Evolutionary conservation across 2,797 vertebrate species (phyloP).

Genomic region (Intellagama lesueurii): DNA sequence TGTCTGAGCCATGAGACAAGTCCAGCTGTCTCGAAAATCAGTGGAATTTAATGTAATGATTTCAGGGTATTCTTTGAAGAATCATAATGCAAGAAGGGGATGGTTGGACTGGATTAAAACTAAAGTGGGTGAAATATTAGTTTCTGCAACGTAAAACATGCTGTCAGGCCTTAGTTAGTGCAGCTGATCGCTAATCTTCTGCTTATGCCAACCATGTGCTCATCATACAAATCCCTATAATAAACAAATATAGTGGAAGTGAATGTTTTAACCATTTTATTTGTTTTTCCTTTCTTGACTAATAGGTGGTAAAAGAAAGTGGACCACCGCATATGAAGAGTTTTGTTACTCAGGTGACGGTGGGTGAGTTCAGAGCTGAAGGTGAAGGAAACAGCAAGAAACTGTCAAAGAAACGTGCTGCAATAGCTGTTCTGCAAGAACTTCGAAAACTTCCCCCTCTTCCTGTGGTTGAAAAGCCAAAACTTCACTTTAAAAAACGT

Average conservation of each 20-base stretch:
- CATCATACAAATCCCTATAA: background rate
- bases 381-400: slow-evolving; percentile 99
- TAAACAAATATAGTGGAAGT: background rate
- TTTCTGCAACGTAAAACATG: background rate
- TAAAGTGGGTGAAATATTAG: background rate
- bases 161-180: slow-evolving; percentile 21
- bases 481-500: slow-evolving; percentile 96
- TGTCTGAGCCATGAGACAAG: too few species aligned
- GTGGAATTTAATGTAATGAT: background rate
- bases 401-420: slow-evolving; percentile 96
- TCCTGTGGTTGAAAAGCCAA: slow-evolving; percentile 95
- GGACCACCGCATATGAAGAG: slow-evolving; percentile 99
- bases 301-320: slow-evolving; percentile 95
- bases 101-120: background rate
- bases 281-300: slow-evolving; percentile 49
- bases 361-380: slow-evolving; percentile 94
- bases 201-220: slow-evolving; percentile 3
- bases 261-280: slow-evolving; percentile 30
- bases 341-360: slow-evolving; percentile 92
- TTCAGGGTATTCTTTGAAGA: background rate
- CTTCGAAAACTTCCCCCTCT: slow-evolving; percentile 95
- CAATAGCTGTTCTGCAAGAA: slow-evolving; percentile 92
- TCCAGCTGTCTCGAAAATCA: background rate
- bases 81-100: background rate
- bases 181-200: slow-evolving; percentile 5